Evolutionary conservation across 2,888 invertebrate genomes (phyloP), one percentile per base, ranked within the genome.

Genomic region (Ornithoptera priamus): DNA sequence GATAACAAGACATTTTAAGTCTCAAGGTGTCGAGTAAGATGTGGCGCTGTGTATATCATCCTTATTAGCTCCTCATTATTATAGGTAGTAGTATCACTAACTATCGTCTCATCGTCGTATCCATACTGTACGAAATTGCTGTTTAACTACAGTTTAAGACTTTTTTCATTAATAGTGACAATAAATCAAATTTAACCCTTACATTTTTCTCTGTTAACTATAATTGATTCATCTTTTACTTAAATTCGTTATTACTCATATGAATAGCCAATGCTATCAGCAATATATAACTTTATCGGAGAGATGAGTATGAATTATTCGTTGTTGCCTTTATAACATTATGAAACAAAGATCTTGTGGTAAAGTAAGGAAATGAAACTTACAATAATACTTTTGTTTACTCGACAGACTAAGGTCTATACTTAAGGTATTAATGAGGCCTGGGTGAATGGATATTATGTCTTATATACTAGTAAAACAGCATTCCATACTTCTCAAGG

Each of bases 401-500:
- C 8, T 18, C n/a, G n/a, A n/a, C 4, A 53, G n/a, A n/a, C n/a
- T 53, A 18, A 53, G 18, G 53, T 2, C n/a, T 18, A 53, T 6
- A 53, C 53, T 18, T 53, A n/a, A 53, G 53, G 53, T 53, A 53
- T 7, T 53, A 53, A n/a, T 53, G 53, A 53, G 46, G 53, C 53
- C 6, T 6, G 53, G n/a, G 53, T 53, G 53, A 53, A 53, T n/a
- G 53, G 53, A 53, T 60, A 30, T 24, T 36, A 30, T 60, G 60
- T 36, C 39, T n/a, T 60, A 60, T 60, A n/a, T 60, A 22, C 36
- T 36, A 30, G 30, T 60, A 24, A 24, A 53, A n/a, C n/a, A n/a
- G n/a, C 53, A 53, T 53, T 53, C 53, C 53, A 53, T 53, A 53
- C 18, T n/a, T 53, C 53, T 53, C 53, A 53, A n/a, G 53, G 53